Evolutionary conservation across 2,888 invertebrate species (phyloP).

Genomic region (Drosophila stalkeri): DNA sequence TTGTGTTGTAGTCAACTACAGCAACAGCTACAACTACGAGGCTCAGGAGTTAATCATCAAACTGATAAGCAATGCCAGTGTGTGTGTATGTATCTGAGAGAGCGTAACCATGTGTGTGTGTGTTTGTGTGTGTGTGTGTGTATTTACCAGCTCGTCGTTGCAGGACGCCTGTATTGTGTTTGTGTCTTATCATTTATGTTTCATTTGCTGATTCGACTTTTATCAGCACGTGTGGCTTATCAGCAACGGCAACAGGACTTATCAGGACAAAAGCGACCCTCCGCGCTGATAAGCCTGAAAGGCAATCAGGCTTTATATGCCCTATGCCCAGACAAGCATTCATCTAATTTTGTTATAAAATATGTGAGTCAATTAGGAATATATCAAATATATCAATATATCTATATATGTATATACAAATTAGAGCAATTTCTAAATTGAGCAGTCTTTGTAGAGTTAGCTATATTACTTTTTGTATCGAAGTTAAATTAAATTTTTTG

Average conservation of each 20-base stretch:
- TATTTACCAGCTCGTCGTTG: slow-evolving; percentile 11
- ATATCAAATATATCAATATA: too few species aligned
- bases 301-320: slow-evolving; percentile 1
- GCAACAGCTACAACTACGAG: slow-evolving; percentile 10
- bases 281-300: slow-evolving; percentile 50
- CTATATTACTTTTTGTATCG: background rate
- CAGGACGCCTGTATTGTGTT: slow-evolving; percentile 58
- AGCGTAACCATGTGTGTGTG: slow-evolving; percentile 16
- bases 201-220: slow-evolving; percentile 56
- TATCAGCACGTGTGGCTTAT: slow-evolving; percentile 52
- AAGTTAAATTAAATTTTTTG: background rate
- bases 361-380: background rate
- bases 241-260: slow-evolving; percentile 54
- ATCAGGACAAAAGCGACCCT: slow-evolving; percentile 20
- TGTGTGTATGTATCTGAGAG: slow-evolving; percentile 1
- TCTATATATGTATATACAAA: background rate
- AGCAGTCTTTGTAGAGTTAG: background rate
- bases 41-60: slow-evolving; percentile 53
- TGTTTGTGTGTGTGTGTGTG: slow-evolving; percentile 24
- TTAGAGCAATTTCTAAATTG: too few species aligned
- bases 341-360: background rate
- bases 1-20: background rate
- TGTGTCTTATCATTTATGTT: slow-evolving; percentile 41
- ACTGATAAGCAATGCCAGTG: slow-evolving; percentile 33
- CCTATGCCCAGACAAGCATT: background rate